phyloP scores from a whole-genome alignment of 2,113 vertebrate genomes.

The Oreochromis niloticus region DNA sequence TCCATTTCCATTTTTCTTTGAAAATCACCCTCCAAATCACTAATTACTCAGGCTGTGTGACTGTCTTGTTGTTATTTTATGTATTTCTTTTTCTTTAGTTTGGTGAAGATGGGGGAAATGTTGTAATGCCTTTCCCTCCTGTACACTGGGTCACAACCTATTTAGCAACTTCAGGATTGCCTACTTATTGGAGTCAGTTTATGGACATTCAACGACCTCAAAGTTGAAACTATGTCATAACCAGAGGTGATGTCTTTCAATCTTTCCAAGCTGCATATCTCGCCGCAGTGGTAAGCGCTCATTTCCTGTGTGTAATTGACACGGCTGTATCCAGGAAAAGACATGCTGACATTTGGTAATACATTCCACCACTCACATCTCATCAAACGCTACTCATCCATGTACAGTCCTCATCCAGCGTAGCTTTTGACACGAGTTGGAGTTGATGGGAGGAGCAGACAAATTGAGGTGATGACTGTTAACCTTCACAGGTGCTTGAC shows the following conservation, averaged over 20 bases:
- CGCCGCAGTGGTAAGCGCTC: not conserved
- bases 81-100: not conserved
- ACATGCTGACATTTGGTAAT: slow-evolving; percentile 41
- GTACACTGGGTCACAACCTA: not conserved
- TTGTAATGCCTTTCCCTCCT: not conserved
- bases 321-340: not conserved
- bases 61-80: not conserved
- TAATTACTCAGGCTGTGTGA: not conserved
- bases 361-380: slow-evolving; percentile 20
- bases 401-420: not conserved
- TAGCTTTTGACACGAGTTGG: slow-evolving; percentile 32
- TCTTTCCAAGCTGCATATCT: not conserved
- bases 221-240: not conserved
- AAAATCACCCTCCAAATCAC: not conserved
- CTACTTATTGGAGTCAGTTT: not conserved
- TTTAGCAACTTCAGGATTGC: not conserved
- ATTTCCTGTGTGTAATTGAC: slow-evolving; percentile 1
- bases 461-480: slow-evolving; percentile 48
- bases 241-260: not conserved
- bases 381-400: slow-evolving; percentile 40
- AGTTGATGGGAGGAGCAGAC: slow-evolving; percentile 23
- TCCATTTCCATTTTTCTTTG: slow-evolving; percentile 12
- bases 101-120: not conserved
- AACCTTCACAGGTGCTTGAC: slow-evolving; percentile 45
- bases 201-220: not conserved